These are phyloP conservation scores for Dallia pectoralis DNA, from an alignment of 2,797 vertebrate genomes.

Conservation along the genomic window DNA sequence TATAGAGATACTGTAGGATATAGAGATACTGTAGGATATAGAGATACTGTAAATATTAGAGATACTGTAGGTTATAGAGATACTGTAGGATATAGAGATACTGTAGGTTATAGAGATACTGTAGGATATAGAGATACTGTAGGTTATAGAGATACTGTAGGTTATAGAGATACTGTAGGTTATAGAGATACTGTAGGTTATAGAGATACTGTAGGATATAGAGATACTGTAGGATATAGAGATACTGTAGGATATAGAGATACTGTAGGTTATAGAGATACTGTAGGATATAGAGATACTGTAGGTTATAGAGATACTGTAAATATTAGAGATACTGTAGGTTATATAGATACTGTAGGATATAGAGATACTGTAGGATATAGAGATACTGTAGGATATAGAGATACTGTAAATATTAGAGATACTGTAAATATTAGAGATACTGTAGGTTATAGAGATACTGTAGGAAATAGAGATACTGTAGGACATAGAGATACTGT, in stretches of 20 bases:
- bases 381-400: not conserved
- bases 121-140: not conserved
- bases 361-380: too few relatives aligned
- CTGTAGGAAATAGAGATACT: too few relatives aligned
- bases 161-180: not conserved
- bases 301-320: not conserved
- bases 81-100: too few relatives aligned
- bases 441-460: too few relatives aligned
- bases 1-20: too few relatives aligned
- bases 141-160: conserved; percentile 10
- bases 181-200: too few relatives aligned
- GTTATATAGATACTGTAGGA: conserved; percentile 16
- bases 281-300: too few relatives aligned
- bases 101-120: conserved; percentile 12
- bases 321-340: not conserved
- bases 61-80: too few relatives aligned
- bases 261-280: not conserved
- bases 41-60: not conserved
- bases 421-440: not conserved
- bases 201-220: not conserved
- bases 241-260: too few relatives aligned
- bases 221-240: not conserved
- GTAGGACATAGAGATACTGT: too few relatives aligned
- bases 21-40: too few relatives aligned
- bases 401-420: not conserved